Conservation (phyloP, 2,888 invertebrate species). For the Phalera bucephala region DNA sequence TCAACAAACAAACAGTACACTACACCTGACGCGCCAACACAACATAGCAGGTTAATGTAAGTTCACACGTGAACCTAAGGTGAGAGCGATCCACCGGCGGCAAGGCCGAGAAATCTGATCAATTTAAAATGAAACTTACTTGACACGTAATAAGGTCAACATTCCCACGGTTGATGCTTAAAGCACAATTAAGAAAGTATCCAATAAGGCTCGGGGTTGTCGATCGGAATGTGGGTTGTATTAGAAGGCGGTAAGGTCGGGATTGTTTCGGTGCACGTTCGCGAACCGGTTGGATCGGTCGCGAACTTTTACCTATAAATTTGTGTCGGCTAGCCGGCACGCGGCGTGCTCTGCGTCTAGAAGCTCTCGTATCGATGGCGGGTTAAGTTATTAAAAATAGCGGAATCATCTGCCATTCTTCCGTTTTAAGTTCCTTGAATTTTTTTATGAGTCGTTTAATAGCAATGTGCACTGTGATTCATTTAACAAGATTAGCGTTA, state of each 20-base stretch:
- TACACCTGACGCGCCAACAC: slow-evolving; percentile 64
- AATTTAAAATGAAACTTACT: slow-evolving; percentile 60
- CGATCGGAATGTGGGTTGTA: slow-evolving; percentile 54
- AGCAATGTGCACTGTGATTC: no score
- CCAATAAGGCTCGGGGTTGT: slow-evolving; percentile 57
- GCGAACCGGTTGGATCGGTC: slow-evolving; percentile 75
- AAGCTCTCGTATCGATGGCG: slow-evolving; percentile 52
- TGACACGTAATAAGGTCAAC: slow-evolving; percentile 62
- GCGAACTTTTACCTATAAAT: slow-evolving; percentile 84
- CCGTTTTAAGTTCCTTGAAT: slow-evolving; percentile 10
- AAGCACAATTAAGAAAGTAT: slow-evolving; percentile 81
- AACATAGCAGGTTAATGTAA: slow-evolving; percentile 74
- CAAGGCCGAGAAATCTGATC: slow-evolving; percentile 71
- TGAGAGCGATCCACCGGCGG: slow-evolving; percentile 79
- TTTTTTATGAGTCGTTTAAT: no score
- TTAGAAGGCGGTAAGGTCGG: slow-evolving; percentile 45
- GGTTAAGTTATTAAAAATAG: slow-evolving; percentile 44
- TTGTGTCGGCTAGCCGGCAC: slow-evolving; percentile 75
- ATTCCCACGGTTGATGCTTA: slow-evolving; percentile 58
- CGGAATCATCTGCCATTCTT: slow-evolving; percentile 17
- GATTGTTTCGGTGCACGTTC: slow-evolving; percentile 40
- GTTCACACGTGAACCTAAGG: slow-evolving; percentile 81
- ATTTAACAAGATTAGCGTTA: no score
- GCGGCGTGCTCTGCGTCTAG: slow-evolving; percentile 62
- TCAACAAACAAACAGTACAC: slow-evolving; percentile 45